Evolutionary conservation across 1,140 invertebrate species (phyloP).

Genomic region (Bombus impatiens): DNA sequence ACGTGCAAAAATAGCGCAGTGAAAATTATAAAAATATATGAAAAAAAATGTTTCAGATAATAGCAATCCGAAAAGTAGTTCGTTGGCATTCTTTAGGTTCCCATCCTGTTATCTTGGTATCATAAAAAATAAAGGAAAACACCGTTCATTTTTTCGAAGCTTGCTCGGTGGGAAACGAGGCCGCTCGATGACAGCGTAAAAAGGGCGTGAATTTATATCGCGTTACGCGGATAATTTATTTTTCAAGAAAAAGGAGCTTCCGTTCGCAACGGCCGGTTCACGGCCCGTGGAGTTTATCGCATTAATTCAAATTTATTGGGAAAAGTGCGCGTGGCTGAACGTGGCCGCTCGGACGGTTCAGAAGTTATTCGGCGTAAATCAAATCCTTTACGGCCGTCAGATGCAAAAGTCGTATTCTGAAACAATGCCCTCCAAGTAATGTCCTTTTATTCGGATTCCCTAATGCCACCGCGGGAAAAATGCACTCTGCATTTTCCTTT

Average conservation of each 20-base stretch:
- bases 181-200: neutral
- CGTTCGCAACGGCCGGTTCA: constrained; percentile 23
- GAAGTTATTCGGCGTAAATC: constrained; percentile 47
- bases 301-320: constrained; percentile 47
- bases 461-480: constrained; percentile 38
- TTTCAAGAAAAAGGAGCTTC: constrained; percentile 34
- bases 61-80: too few relatives aligned
- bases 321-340: constrained; percentile 4
- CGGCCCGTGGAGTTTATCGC: constrained; percentile 33
- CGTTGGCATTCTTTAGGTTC: too few relatives aligned
- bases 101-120: neutral
- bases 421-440: constrained; percentile 43
- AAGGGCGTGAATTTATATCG: constrained; percentile 38
- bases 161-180: neutral
- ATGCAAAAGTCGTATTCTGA: constrained; percentile 36
- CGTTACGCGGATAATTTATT: constrained; percentile 33
- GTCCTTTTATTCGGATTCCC: constrained; percentile 33
- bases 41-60: too few relatives aligned
- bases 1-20: too few relatives aligned
- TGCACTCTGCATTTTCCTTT: constrained; percentile 36
- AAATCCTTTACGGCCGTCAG: constrained; percentile 44
- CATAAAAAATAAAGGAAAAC: neutral
- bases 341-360: constrained; percentile 13
- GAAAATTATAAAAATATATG: too few relatives aligned
- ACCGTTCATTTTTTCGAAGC: neutral